Percentiles rank a stretch among this genome's conserved stretches.
Evolutionary conservation across 2,888 invertebrate species (phyloP).

Genomic region (Drosophila diplacantha): DNA sequence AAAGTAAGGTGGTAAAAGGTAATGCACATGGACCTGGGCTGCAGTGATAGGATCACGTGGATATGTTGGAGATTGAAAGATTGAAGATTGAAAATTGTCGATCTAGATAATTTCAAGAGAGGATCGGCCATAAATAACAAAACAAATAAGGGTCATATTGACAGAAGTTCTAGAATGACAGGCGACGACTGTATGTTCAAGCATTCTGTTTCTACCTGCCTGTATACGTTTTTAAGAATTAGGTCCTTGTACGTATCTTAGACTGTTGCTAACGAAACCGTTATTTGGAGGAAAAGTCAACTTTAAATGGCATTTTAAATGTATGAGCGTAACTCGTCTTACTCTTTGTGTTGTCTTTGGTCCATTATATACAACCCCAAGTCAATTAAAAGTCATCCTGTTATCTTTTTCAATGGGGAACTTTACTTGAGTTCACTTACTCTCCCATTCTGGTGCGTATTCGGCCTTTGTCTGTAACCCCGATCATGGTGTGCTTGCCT

Average conservation of each 20-base stretch:
- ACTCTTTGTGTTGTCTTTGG: not conserved
- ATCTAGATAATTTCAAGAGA: not conserved
- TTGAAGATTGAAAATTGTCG: not conserved
- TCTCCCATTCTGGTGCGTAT: not conserved
- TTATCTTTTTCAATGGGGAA: slow-evolving; percentile 7
- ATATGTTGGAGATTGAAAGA: not conserved
- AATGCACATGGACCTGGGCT: not conserved
- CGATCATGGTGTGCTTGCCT: not conserved
- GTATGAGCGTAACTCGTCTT: not conserved
- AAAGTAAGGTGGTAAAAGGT: not conserved
- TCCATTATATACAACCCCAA: not conserved
- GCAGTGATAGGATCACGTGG: slow-evolving; percentile 1
- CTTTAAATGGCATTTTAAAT: not conserved
- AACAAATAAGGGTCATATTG: not conserved
- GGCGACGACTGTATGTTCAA: no score
- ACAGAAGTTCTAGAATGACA: no score
- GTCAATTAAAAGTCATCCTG: not conserved
- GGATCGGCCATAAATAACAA: not conserved
- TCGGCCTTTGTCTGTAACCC: slow-evolving; percentile 1
- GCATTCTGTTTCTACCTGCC: not conserved
- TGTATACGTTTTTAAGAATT: not conserved
- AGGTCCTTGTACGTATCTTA: no score
- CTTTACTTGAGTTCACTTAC: slow-evolving; percentile 10
- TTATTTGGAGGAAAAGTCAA: no score
- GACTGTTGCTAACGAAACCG: no score